Base-by-base conservation (phyloP, 2,888 invertebrate genomes). In the Drosophila meridionalis region DNA sequence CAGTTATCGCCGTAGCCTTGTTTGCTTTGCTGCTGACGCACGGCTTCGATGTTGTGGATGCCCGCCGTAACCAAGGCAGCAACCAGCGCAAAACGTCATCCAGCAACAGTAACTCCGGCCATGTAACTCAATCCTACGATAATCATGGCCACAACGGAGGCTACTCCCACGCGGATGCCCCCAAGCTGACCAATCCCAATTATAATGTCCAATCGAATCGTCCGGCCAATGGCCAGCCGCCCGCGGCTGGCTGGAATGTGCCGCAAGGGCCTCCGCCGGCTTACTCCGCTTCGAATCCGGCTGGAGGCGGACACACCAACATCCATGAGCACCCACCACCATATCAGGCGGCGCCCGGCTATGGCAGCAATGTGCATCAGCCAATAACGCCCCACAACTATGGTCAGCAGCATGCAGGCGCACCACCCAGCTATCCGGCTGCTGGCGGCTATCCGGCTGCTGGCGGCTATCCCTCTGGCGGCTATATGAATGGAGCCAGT, bases 171-270 rank as follows among this genome's bases (percentile, higher is more conserved):
- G 89, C 91, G 0, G 93, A 93, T 76, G 75, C 81, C 32, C 91
- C 92, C 20, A 93, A 93, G 70, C 62, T 93, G 12, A 93, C 93
- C 68, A 93, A 93, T 79, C 73, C 93, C 11, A 90, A 90, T 32
- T 92, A 92, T 56, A 93, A 93, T 53, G 87, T 93, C 0, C 92
- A 92, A 67, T 92, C 93, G 14, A 93, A 92, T 89, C 91, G 90
- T 14, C 92, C 93, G 14, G 80, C 78, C 8, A 56, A 77, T 12
- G 36, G 26, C 47, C 52, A 52, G 4, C 92, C 93, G 28, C 93
- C 93, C 14, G 82, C 91, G 92, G 93, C 68, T 92, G 93, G 93
- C 28, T 93, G 93, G 93, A 93, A 93, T 83, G 90, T 91, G 5
- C 91, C 91, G 4, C 91, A 91, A 48, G 93, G 92, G 3, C 92